phyloP scores from a whole-genome alignment of 1,140 invertebrate species.

The Eupristina koningsbergeri region DNA sequence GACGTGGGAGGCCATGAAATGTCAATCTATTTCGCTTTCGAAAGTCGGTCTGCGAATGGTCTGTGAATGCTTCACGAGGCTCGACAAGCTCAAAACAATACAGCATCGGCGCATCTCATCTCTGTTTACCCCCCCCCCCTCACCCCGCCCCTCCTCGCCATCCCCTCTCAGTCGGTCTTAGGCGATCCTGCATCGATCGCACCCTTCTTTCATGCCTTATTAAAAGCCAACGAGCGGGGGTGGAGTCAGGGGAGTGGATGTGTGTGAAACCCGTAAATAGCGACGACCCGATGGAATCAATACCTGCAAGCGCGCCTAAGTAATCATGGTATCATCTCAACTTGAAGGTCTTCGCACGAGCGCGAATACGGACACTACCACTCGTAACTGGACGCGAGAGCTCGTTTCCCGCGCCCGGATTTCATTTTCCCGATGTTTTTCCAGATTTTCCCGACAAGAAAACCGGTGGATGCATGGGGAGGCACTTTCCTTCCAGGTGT shows the following conservation, averaged over 20 bases:
- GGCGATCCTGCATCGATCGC: constrained; percentile 8
- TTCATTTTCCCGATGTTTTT: constrained; percentile 2
- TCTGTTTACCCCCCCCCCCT: no score
- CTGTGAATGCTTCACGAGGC: constrained; percentile 16
- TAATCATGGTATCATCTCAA: constrained; percentile 74
- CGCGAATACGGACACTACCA: not conserved
- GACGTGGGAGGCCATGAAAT: not conserved
- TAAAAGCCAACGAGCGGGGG: constrained; percentile 9
- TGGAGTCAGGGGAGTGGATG: constrained; percentile 50
- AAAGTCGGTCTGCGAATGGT: no score
- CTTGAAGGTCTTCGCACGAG: constrained; percentile 69
- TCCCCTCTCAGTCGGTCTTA: no score
- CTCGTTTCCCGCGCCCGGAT: not conserved
- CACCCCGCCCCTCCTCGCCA: no score
- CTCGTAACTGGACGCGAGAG: not conserved
- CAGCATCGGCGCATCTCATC: constrained; percentile 4
- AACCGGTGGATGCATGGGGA: not conserved
- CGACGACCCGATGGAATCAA: constrained; percentile 72
- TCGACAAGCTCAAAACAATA: constrained; percentile 14
- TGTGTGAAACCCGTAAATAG: constrained; percentile 72
- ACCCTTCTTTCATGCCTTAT: not conserved
- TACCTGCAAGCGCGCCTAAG: constrained; percentile 68
- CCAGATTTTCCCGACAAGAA: not conserved
- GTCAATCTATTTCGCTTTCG: not conserved
- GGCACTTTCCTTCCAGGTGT: no score